phyloP scores from a whole-genome alignment of 2,797 vertebrate species.

The Tenualosa thibaudeaui region DNA sequence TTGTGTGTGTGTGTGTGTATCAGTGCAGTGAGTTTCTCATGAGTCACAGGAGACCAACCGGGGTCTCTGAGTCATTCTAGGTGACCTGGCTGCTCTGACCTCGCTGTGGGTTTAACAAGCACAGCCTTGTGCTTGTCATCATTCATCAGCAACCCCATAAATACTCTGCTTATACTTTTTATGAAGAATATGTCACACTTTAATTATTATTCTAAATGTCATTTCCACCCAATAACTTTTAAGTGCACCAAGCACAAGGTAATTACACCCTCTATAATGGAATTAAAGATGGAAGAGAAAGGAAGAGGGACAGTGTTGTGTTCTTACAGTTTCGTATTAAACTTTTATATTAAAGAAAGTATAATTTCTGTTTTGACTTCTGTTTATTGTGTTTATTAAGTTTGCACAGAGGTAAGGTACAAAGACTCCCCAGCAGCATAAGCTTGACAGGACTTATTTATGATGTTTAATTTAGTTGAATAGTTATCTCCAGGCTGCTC shows the following conservation, averaged over 20 bases:
- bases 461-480: not conserved
- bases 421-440: not conserved
- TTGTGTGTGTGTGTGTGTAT: too few species aligned
- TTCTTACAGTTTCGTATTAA: not conserved
- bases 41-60: not conserved
- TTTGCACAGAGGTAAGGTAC: not conserved
- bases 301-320: not conserved
- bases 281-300: not conserved
- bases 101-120: not conserved
- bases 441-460: not conserved
- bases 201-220: not conserved
- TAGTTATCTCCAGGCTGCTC: not conserved
- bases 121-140: not conserved
- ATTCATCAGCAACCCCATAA: not conserved
- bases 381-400: not conserved
- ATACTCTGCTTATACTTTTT: not conserved
- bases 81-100: not conserved
- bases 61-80: not conserved
- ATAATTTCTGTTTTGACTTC: not conserved
- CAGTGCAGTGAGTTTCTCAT: not conserved
- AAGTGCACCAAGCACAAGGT: not conserved
- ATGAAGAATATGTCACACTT: not conserved
- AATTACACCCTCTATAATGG: not conserved
- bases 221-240: not conserved
- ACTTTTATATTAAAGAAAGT: not conserved